Conservation (phyloP, 2,113 vertebrate species). For the Callochromis pleurospilus region DNA sequence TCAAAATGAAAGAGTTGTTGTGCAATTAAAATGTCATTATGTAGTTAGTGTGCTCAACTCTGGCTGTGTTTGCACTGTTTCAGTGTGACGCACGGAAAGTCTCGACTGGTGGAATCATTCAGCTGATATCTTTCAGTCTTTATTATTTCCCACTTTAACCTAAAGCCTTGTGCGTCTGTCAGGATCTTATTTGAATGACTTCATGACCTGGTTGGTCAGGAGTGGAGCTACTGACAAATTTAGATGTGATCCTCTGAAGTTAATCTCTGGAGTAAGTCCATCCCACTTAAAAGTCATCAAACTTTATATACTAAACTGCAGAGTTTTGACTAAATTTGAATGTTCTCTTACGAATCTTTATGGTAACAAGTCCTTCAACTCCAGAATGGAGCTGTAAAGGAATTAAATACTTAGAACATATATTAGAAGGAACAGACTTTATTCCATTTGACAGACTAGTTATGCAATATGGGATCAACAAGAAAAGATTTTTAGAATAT, state of each 20-base stretch:
- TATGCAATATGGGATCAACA: accelerated
- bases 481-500: background rate
- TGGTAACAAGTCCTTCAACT: background rate
- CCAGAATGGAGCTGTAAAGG: background rate
- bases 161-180: background rate
- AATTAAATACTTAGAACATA: background rate
- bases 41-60: background rate
- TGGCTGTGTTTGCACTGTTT: background rate
- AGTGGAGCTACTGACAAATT: background rate
- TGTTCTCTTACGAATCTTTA: background rate
- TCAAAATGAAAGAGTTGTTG: background rate
- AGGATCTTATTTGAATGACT: background rate
- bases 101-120: background rate
- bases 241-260: background rate
- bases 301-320: background rate
- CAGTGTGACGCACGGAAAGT: background rate
- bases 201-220: background rate
- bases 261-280: background rate
- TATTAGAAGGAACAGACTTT: background rate
- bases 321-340: background rate
- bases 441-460: background rate
- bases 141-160: background rate
- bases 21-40: background rate
- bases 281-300: background rate
- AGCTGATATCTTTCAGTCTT: background rate